Conservation (phyloP, 2,113 vertebrate genomes). For the Cinclus cinclus region DNA sequence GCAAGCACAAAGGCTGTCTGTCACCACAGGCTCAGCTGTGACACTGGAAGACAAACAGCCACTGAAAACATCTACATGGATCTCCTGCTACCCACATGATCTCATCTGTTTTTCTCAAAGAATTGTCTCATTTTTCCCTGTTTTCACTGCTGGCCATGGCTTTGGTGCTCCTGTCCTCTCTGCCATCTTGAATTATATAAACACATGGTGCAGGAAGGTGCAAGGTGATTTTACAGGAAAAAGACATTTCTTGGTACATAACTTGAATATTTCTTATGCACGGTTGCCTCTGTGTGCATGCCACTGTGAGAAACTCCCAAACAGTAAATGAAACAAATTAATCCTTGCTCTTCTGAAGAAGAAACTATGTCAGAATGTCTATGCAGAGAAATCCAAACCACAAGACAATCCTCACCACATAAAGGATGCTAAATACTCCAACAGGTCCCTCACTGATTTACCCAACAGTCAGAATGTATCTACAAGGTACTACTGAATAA, state of each 20-base stretch:
- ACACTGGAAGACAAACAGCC: slow-evolving; percentile 9
- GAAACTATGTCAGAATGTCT: not conserved
- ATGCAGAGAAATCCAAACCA: not conserved
- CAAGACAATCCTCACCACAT: not conserved
- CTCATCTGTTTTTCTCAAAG: not conserved
- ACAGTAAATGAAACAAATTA: not conserved
- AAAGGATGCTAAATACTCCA: not conserved
- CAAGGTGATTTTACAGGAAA: not conserved
- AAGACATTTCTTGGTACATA: not conserved
- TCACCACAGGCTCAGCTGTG: not conserved
- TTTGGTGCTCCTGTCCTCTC: not conserved
- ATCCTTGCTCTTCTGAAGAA: not conserved
- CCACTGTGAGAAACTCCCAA: not conserved
- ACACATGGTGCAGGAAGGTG: not conserved
- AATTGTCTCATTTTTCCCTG: not conserved
- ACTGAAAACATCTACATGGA: not conserved
- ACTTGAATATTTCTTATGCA: not conserved
- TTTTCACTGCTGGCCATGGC: not conserved
- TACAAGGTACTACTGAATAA: not conserved
- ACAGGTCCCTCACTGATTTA: not conserved
- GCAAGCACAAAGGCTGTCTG: not conserved
- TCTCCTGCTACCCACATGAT: not conserved
- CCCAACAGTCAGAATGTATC: not conserved
- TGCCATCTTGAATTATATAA: not conserved
- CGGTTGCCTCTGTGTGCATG: not conserved